A percentile compares a stretch with the other conserved stretches of the same genome.
phyloP scores from a whole-genome alignment of 2,888 invertebrate species.

The Clanis bilineata region DNA sequence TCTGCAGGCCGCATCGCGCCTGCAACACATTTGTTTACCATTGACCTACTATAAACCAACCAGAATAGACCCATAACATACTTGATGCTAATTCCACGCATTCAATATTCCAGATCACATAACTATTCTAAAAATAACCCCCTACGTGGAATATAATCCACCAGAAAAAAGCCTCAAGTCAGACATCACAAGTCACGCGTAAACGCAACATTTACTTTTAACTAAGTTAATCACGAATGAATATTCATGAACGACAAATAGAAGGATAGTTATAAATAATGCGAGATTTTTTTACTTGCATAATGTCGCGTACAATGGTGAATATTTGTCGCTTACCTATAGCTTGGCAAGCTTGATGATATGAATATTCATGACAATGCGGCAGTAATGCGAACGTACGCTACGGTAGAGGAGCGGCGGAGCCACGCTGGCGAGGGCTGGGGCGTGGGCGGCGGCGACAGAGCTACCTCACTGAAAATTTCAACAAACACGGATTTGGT shows the following conservation, averaged over 20 bases:
- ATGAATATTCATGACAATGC: constrained; percentile 54
- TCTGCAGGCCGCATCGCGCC: constrained; percentile 53
- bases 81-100: background rate
- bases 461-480: constrained; percentile 54
- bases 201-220: background rate
- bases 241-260: background rate
- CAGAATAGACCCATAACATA: constrained; percentile 2
- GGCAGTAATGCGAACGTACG: constrained; percentile 49
- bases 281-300: constrained; percentile 5
- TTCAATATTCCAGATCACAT: constrained; percentile 3
- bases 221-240: background rate
- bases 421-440: constrained; percentile 52
- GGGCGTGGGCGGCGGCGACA: constrained; percentile 50
- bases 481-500: constrained; percentile 46
- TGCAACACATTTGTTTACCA: constrained; percentile 50
- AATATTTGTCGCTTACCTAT: constrained; percentile 36
- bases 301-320: constrained; percentile 3
- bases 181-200: too few relatives aligned
- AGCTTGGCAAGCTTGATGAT: constrained; percentile 41
- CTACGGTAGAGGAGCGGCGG: constrained; percentile 49
- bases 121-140: background rate
- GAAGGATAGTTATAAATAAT: background rate
- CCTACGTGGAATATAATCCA: background rate
- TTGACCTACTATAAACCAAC: constrained; percentile 33
- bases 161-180: background rate